A percentile compares a stretch with the other conserved stretches of the same genome.
phyloP scores from a whole-genome alignment of 2,797 vertebrate species.

The Cheracebus regulus region DNA sequence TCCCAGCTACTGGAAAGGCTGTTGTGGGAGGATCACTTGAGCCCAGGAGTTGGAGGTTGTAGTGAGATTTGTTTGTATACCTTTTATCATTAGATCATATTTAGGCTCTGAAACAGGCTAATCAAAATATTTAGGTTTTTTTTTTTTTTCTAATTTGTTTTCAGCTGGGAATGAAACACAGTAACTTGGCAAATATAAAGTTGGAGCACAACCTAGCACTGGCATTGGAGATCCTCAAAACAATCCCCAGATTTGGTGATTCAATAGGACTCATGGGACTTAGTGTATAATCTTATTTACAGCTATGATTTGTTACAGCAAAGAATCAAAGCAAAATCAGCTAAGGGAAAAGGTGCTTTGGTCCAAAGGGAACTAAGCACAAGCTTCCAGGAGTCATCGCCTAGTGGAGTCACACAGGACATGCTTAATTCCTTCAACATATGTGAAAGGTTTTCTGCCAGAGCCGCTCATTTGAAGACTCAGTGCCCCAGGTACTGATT shows the following conservation, averaged over 20 bases:
- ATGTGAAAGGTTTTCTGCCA: neutral
- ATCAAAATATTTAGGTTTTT: neutral
- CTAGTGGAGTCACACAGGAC: neutral
- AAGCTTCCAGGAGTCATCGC: neutral
- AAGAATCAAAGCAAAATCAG: constrained; percentile 14
- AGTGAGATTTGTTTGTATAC: neutral
- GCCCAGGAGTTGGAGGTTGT: neutral
- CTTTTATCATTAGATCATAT: neutral
- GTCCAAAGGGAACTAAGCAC: neutral
- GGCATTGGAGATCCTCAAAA: neutral
- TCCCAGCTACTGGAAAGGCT: neutral
- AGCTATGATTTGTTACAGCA: neutral
- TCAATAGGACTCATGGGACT: neutral
- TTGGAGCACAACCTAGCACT: neutral
- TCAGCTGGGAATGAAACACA: neutral
- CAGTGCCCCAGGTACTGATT: neutral
- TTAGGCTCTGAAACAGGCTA: neutral
- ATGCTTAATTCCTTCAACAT: neutral
- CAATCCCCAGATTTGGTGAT: neutral
- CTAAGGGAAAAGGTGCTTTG: neutral
- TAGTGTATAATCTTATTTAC: neutral
- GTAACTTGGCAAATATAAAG: neutral
- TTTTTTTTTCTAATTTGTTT: neutral
- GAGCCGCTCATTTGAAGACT: neutral
- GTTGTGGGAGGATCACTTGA: neutral